Conservation (phyloP, 1,140 invertebrate genomes). For the Cheumatopsyche charites region DNA sequence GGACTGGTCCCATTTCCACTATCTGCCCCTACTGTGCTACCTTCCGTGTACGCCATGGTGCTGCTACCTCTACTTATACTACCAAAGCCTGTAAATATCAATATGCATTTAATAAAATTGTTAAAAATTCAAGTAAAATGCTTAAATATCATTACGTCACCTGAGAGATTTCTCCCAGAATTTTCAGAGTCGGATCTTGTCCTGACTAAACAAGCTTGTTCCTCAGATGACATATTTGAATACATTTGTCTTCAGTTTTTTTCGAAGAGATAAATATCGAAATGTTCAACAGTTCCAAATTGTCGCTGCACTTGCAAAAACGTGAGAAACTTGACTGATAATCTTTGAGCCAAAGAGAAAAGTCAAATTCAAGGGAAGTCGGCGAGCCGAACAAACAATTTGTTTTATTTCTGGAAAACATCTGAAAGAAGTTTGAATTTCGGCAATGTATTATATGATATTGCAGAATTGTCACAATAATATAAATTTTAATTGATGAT, state of each 20-base stretch:
- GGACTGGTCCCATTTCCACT: constrained; percentile 46
- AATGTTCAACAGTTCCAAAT: background rate
- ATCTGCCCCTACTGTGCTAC: background rate
- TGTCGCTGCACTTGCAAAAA: background rate
- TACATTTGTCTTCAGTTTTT: background rate
- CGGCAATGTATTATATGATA: no score
- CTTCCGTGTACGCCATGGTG: constrained; percentile 47
- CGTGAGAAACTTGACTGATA: no score
- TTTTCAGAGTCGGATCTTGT: constrained; percentile 59
- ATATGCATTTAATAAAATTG: no score
- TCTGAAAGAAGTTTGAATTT: constrained; percentile 22
- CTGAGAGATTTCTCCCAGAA: constrained; percentile 52
- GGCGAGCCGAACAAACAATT: background rate
- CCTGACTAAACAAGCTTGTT: constrained; percentile 60
- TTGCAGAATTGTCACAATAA: no score
- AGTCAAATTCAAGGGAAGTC: no score
- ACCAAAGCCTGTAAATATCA: constrained; percentile 41
- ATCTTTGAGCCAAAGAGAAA: background rate
- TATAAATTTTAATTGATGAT: no score
- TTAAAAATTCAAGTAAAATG: no score
- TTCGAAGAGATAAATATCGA: background rate
- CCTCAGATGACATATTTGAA: constrained; percentile 51
- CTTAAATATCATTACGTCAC: no score
- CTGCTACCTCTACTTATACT: constrained; percentile 36
- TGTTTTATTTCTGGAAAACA: constrained; percentile 1